Evolutionary conservation across 2,113 vertebrate genomes (phyloP).

Genomic region (Gadus macrocephalus): DNA sequence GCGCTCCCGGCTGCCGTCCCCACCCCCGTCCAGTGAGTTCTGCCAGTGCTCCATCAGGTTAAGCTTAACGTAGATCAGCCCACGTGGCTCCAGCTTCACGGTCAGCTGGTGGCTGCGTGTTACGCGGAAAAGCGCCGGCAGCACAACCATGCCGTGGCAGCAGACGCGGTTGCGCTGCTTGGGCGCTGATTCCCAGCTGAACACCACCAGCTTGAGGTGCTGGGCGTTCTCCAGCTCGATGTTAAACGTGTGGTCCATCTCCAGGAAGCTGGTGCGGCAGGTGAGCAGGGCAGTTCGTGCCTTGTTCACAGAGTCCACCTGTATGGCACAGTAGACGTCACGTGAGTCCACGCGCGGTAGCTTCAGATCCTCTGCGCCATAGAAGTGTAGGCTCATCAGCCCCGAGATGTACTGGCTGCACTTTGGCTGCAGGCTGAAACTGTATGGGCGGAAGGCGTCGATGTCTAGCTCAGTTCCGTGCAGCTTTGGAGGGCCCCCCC

Average conservation of each 20-base stretch:
- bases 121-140: constrained; percentile 90
- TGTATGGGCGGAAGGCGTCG: constrained; percentile 93
- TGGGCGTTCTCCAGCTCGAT: constrained; percentile 97
- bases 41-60: constrained; percentile 94
- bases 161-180: constrained; percentile 82
- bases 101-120: constrained; percentile 87
- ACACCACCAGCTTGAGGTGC: constrained; percentile 94
- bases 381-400: constrained; percentile 95
- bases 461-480: constrained; percentile 83
- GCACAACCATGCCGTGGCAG: constrained; percentile 90
- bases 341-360: constrained; percentile 90
- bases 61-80: constrained; percentile 94
- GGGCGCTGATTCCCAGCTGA: constrained; percentile 94
- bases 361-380: constrained; percentile 95
- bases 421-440: constrained; percentile 92
- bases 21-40: constrained; percentile 82
- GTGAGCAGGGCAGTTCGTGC: constrained; percentile 94
- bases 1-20: constrained; percentile 71
- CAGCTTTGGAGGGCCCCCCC: constrained; percentile 69
- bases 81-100: constrained; percentile 92
- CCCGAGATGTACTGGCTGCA: constrained; percentile 93
- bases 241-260: constrained; percentile 99
- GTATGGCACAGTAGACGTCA: constrained; percentile 96
- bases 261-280: constrained; percentile 87
- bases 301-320: constrained; percentile 96